Conservation (phyloP, 2,797 vertebrate genomes). For the Erpetoichthys calabaricus region DNA sequence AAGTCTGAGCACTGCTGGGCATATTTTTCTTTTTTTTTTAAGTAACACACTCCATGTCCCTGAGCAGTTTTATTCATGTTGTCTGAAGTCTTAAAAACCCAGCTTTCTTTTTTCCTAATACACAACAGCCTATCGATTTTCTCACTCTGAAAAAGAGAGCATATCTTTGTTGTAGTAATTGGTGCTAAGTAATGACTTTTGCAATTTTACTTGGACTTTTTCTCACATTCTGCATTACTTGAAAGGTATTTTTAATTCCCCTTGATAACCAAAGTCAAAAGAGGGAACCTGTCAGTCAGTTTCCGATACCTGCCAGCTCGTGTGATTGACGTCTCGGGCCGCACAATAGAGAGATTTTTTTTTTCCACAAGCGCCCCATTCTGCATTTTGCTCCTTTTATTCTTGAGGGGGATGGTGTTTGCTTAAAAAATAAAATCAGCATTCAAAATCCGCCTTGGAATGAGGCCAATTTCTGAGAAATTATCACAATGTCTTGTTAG, state of each 20-base stretch:
- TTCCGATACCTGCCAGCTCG: conserved; percentile 59
- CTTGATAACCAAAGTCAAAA: conserved; percentile 69
- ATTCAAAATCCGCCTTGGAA: conserved; percentile 59
- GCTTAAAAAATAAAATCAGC: conserved; percentile 53
- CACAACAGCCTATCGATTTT: conserved; percentile 62
- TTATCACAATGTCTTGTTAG: conserved; percentile 58
- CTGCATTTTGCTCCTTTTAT: conserved; percentile 49
- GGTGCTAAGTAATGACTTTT: conserved; percentile 85
- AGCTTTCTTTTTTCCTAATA: conserved; percentile 22
- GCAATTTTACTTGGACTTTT: conserved; percentile 72
- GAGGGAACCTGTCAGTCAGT: conserved; percentile 60
- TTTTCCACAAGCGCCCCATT: conserved; percentile 36
- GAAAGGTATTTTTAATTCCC: conserved; percentile 51
- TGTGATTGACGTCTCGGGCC: conserved; percentile 76
- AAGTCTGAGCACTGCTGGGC: no score
- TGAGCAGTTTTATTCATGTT: conserved; percentile 6
- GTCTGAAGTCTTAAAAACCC: conserved; percentile 2
- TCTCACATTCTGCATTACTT: conserved; percentile 51
- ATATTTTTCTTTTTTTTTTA: no score
- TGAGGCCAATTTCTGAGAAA: conserved; percentile 50
- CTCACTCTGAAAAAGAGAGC: conserved; percentile 6
- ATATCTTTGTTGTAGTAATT: conserved; percentile 87
- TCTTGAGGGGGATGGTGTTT: conserved; percentile 56
- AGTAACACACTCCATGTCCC: conserved; percentile 30
- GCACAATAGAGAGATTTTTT: conserved; percentile 55